Evolutionary conservation across 2,113 vertebrate species (phyloP), one percentile per base, ranked within the genome.

Genomic region (Petroica traversi): DNA sequence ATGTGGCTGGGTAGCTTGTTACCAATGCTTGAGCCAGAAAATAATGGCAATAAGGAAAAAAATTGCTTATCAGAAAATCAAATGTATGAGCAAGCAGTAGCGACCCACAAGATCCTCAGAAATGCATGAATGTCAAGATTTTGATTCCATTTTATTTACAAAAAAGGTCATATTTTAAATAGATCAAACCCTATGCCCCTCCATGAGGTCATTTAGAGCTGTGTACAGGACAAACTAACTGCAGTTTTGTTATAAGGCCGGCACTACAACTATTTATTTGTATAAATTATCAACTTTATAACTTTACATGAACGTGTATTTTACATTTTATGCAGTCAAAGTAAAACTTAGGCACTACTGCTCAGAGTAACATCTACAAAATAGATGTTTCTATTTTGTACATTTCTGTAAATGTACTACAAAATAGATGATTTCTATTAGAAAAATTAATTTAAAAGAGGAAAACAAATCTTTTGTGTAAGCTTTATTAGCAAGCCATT

Each of bases 401-500:
- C n/a, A n/a, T n/a, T n/a, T n/a, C n/a, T n/a, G n/a, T n/a, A n/a
- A n/a, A n/a, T n/a, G n/a, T n/a, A n/a, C n/a, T n/a, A n/a, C n/a
- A n/a, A n/a, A n/a, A n/a, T n/a, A 69, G 19, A 81, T 64, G 12
- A 87, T 43, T 66, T 96, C 75, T 80, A 79, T 85, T 74, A 92
- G 54, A 86, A 92, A 76, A 26, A 54, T 36, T 62, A 54, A 81
- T 95, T 91, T 88, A 78, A 69, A 40, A 80, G 33, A 76, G 22
- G 24, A 80, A 95, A 95, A 36, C 59, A 93, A 55, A 90, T 85
- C 29, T 43, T 82, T 88, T 36, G 23, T 68, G 8, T 11, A 83
- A 83, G 48, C 83, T 93, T 94, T 94, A 85, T 67, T 88, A 87
- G 40, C 19, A 72, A 82, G 46, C 41, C 33, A 82, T 85, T 89